phyloP scores from a whole-genome alignment of 2,113 vertebrate genomes.

The Oncorhynchus kisutch region DNA sequence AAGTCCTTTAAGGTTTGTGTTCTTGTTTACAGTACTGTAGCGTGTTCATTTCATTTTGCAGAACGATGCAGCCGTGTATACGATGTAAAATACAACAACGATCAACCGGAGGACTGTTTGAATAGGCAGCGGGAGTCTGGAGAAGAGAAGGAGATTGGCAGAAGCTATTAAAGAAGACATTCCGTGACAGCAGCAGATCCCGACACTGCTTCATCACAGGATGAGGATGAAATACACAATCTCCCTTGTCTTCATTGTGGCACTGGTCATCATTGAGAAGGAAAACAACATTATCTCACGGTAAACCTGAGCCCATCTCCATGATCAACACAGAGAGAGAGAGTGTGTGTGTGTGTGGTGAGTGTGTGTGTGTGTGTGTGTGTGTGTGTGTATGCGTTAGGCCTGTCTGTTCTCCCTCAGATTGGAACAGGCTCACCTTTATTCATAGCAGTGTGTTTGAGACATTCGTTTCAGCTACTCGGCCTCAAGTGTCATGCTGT shows the following conservation, averaged over 20 bases:
- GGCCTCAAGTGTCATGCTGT: neutral
- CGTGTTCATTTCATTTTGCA: constrained; percentile 49
- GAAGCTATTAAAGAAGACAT: constrained; percentile 58
- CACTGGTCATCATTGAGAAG: constrained; percentile 93
- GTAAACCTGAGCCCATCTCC: constrained; percentile 79
- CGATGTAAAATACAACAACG: constrained; percentile 33
- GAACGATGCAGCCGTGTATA: constrained; percentile 42
- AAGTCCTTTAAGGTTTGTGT: neutral
- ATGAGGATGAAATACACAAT: constrained; percentile 93
- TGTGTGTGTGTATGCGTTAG: no score
- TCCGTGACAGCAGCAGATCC: constrained; percentile 49
- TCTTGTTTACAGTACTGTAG: neutral
- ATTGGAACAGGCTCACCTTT: no score
- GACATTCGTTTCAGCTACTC: no score
- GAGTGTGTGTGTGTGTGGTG: neutral
- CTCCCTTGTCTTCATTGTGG: constrained; percentile 84
- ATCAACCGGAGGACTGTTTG: constrained; percentile 55
- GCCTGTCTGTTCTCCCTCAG: neutral
- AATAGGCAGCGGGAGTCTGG: constrained; percentile 42
- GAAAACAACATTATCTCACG: constrained; percentile 97
- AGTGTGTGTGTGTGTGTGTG: no score
- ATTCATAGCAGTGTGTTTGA: no score
- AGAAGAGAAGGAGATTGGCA: constrained; percentile 46
- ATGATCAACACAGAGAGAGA: constrained; percentile 22
- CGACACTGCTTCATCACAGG: constrained; percentile 63